Evolutionary conservation across 2,888 invertebrate species (phyloP).

Genomic region (Stegophylla sp.): DNA sequence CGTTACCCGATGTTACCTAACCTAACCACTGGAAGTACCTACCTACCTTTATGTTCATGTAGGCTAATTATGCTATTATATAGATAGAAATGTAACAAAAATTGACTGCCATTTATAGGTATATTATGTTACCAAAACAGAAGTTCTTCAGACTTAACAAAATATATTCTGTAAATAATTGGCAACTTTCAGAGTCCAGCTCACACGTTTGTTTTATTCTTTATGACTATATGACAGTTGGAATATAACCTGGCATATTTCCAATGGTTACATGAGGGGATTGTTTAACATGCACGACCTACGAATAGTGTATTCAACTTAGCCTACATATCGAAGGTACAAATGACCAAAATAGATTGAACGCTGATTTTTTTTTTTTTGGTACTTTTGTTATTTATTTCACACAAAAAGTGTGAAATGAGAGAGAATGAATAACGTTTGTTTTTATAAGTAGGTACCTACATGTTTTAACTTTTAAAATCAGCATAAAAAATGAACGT

Average conservation of each 20-base stretch:
- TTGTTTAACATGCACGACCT: conserved; percentile 49
- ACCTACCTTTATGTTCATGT: too few relatives aligned
- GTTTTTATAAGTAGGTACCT: too few relatives aligned
- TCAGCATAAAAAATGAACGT: too few relatives aligned
- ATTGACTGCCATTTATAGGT: conserved; percentile 28
- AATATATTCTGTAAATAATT: conserved; percentile 52
- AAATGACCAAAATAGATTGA: conserved; percentile 38
- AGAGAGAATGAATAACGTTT: not conserved
- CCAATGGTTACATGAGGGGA: conserved; percentile 48
- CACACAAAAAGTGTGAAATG: not conserved
- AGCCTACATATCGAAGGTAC: conserved; percentile 56
- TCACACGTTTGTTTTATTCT: conserved; percentile 40
- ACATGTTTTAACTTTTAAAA: not conserved
- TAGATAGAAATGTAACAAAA: not conserved
- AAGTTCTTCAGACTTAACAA: conserved; percentile 15
- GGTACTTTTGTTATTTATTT: not conserved
- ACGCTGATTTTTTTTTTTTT: conserved; percentile 11
- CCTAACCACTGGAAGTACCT: too few relatives aligned
- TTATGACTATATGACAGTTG: conserved; percentile 22
- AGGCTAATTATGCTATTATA: too few relatives aligned
- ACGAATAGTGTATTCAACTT: conserved; percentile 50
- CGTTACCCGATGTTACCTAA: too few relatives aligned
- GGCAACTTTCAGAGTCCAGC: conserved; percentile 41
- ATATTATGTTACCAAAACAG: conserved; percentile 30
- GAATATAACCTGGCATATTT: conserved; percentile 32